phyloP scores from a whole-genome alignment of 2,888 invertebrate genomes.

The Physocephala rufipes region DNA sequence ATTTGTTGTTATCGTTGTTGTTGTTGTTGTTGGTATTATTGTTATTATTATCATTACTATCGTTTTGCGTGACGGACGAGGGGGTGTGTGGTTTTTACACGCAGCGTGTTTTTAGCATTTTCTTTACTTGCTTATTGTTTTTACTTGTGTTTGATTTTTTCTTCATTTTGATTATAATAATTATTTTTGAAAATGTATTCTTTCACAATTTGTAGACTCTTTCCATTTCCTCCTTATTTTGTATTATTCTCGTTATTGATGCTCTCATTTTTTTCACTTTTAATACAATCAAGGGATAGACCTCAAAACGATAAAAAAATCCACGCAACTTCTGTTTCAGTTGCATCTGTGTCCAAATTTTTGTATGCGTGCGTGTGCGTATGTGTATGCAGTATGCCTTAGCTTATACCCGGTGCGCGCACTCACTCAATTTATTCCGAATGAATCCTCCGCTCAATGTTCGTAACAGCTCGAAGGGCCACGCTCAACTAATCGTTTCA shows the following conservation, averaged over 20 bases:
- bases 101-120: conserved; percentile 4
- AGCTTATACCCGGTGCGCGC: neutral
- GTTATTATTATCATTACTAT: neutral
- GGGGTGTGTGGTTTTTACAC: neutral
- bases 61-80: neutral
- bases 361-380: neutral
- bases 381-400: neutral
- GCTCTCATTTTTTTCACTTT: neutral
- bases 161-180: neutral
- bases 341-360: neutral
- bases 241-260: conserved; percentile 18
- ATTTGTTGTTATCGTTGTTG: neutral
- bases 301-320: neutral
- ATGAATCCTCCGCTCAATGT: conserved; percentile 42
- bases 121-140: neutral
- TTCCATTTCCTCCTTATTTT: neutral
- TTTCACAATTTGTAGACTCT: neutral
- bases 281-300: conserved; percentile 4
- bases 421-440: neutral
- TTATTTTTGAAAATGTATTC: conserved; percentile 13
- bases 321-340: neutral
- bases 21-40: neutral
- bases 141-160: conserved; percentile 2
- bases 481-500: conserved; percentile 54
- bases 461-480: conserved; percentile 56